Evolutionary conservation across 2,113 vertebrate species (phyloP), one percentile per base, ranked within the genome.

Genomic region (Motacilla alba): DNA sequence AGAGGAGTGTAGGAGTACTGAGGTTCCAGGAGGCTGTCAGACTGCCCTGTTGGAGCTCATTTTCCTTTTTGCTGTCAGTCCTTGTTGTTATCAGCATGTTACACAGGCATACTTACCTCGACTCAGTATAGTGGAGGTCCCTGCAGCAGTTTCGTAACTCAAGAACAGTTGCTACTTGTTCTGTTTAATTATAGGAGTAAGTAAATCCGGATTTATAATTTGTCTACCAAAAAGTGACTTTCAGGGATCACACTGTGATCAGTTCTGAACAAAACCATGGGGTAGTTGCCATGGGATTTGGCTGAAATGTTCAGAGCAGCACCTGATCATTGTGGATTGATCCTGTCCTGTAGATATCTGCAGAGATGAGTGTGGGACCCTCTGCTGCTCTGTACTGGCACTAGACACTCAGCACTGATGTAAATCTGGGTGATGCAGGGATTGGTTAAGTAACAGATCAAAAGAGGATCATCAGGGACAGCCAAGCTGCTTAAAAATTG

Each of bases 401-500:
- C 63, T 83, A 6, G 79, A 27, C 33, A 43, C 47, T 13, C 22
- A 23, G 31, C 4, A 1, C 44, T 46, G 46, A 43, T 77, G 83
- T 43, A 35, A n/a, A 75, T 55, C 60, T 87, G 78, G 50, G 60
- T 77, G 90, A 41, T 67, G 50, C 24, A 44, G 37, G n/a, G 59
- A 26, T 43, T 66, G 81, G 43, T 93, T 87, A 91, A 90, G 62
- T 87, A 91, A 91, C 43, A 62, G 41, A 67, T 82, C 43, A 59
- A 83, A 86, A 89, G 74, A 55, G 47, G 50, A 35, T 87, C 82
- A 67, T 69, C 47, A 26, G 69, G 69, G 81, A 83, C 60, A 93
- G 55, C 24, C 41, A 62, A 49, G 41, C 41, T 93, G 84, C 44
- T 84, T 59, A 28, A 92, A 87, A 70, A 41, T 5, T 46, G 16